Conservation (phyloP, 2,888 invertebrate genomes). For the Andricus quercusramuli region DNA sequence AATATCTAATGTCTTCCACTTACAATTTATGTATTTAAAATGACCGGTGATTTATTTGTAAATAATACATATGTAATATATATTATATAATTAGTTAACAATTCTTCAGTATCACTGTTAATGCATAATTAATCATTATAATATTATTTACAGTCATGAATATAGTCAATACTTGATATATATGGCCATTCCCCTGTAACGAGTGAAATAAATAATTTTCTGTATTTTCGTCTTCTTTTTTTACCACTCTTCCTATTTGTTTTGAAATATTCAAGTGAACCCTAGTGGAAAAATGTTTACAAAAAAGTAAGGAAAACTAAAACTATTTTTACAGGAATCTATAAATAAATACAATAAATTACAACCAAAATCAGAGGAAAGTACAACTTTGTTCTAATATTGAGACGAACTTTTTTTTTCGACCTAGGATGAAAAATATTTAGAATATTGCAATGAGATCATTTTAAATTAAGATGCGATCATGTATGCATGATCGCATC, state of each 20-base stretch:
- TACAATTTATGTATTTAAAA: conserved; percentile 9
- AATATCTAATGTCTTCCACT: conserved; percentile 15
- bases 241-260: conserved; percentile 69
- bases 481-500: too few species aligned
- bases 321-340: too few species aligned
- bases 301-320: too few species aligned
- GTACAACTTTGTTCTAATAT: too few species aligned
- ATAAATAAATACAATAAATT: too few species aligned
- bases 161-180: background rate
- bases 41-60: background rate
- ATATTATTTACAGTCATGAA: conserved; percentile 24
- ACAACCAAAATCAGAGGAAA: too few species aligned
- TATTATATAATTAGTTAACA: background rate
- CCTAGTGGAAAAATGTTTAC: too few species aligned
- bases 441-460: too few species aligned
- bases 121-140: conserved; percentile 17
- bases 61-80: background rate
- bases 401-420: too few species aligned
- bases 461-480: too few species aligned
- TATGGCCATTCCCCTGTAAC: background rate
- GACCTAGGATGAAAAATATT: too few species aligned
- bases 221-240: conserved; percentile 5
- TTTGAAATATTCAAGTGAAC: too few species aligned
- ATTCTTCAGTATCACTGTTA: background rate
- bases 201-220: conserved; percentile 5